These are phyloP conservation scores for Syngnathus typhle DNA, from an alignment of 2,113 vertebrate species.

Conservation along the genomic window DNA sequence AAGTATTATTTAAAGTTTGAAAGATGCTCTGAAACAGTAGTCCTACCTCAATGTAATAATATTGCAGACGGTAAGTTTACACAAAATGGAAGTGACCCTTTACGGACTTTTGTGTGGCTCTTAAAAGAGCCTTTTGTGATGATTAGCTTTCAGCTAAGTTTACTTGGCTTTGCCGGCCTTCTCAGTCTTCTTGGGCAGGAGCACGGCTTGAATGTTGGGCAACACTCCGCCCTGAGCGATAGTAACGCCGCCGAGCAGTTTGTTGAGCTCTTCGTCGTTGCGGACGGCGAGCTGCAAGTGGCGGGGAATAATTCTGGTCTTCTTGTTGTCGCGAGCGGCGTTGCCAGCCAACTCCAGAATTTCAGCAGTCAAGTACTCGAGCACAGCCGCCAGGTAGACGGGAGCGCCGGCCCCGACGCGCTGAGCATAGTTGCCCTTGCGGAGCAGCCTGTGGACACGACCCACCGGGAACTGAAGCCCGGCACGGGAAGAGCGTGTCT, in stretches of 20 bases:
- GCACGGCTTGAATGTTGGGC: constrained; percentile 4
- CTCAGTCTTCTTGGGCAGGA: constrained; percentile 1
- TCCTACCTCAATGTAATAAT: no score
- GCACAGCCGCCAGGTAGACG: not conserved
- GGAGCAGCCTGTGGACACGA: not conserved
- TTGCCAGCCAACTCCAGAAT: not conserved
- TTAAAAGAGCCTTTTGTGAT: constrained; percentile 44
- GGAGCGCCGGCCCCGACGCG: not conserved
- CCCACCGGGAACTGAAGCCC: not conserved
- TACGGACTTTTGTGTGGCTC: constrained; percentile 17
- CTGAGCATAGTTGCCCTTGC: not conserved
- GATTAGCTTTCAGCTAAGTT: not conserved
- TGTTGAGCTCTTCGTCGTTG: constrained; percentile 5
- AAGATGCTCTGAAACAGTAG: no score
- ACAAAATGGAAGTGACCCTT: no score
- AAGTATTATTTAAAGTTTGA: no score
- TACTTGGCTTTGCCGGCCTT: not conserved
- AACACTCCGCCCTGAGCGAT: constrained; percentile 1
- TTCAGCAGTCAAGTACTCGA: not conserved
- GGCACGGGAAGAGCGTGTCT: constrained; percentile 1
- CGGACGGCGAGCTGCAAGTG: not conserved
- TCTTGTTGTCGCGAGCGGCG: constrained; percentile 2
- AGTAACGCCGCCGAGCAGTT: not conserved
- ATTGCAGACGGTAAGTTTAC: no score
- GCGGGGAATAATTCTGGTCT: not conserved